These are phyloP conservation scores for Phoeniculus purpureus DNA, from an alignment of 2,797 vertebrate species.

Conservation along the genomic window DNA sequence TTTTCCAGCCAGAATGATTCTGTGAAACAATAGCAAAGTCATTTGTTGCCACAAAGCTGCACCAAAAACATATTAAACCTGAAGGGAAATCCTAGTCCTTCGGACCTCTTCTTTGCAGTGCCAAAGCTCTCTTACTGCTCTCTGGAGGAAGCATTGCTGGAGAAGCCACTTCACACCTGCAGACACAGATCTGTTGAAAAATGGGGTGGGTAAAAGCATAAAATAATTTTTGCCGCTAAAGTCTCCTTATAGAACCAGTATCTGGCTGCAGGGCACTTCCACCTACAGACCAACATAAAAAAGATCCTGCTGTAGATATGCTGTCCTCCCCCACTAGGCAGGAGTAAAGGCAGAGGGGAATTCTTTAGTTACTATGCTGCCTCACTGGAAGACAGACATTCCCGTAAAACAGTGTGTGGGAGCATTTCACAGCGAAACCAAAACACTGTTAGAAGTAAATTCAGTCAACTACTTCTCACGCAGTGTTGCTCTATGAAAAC, in stretches of 20 bases:
- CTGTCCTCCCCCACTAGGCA: slow-evolving; percentile 69
- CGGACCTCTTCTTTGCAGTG: neutral
- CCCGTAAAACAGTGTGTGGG: slow-evolving; percentile 67
- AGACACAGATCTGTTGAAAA: slow-evolving; percentile 60
- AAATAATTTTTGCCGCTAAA: slow-evolving; percentile 68
- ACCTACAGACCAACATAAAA: slow-evolving; percentile 60
- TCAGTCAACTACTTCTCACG: slow-evolving; percentile 58
- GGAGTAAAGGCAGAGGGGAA: slow-evolving; percentile 60
- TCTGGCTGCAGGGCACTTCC: slow-evolving; percentile 69
- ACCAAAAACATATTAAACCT: neutral
- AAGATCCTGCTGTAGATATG: slow-evolving; percentile 56
- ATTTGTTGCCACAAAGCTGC: neutral
- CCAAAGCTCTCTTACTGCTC: neutral
- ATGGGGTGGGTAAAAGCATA: slow-evolving; percentile 40
- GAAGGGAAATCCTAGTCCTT: neutral
- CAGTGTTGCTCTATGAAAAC: slow-evolving; percentile 25
- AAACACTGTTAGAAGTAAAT: slow-evolving; percentile 71
- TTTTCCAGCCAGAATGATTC: too few species aligned
- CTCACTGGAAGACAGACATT: slow-evolving; percentile 60
- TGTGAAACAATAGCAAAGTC: neutral
- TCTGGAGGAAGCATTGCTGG: slow-evolving; percentile 3
- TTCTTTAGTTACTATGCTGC: slow-evolving; percentile 59
- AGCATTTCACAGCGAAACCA: slow-evolving; percentile 68
- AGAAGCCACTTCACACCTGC: slow-evolving; percentile 64
- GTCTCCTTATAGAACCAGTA: slow-evolving; percentile 52